Evolutionary conservation across 2,888 invertebrate genomes (phyloP).

Genomic region (Pecten maximus): DNA sequence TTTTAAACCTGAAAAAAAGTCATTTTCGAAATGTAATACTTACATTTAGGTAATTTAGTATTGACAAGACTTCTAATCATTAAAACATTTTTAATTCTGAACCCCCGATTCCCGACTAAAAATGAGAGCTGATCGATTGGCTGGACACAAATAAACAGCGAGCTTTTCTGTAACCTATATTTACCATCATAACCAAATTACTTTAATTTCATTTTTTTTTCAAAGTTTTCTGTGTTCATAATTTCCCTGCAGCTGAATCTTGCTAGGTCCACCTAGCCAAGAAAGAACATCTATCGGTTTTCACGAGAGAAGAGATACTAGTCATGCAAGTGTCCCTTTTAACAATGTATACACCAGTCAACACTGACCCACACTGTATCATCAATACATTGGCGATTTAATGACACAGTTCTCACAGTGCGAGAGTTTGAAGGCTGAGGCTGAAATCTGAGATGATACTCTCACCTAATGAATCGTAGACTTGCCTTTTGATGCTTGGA

Average conservation of each 20-base stretch:
- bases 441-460: conserved; percentile 36
- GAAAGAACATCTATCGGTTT: neutral
- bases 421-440: neutral
- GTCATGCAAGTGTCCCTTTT: neutral
- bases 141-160: neutral
- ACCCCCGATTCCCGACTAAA: neutral
- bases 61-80: neutral
- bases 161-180: neutral
- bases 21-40: neutral
- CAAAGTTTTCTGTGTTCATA: neutral
- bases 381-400: neutral
- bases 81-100: neutral
- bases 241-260: neutral
- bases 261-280: neutral
- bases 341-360: neutral
- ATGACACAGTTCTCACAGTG: neutral
- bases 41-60: neutral
- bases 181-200: neutral
- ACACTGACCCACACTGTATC: neutral
- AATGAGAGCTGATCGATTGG: neutral
- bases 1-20: neutral
- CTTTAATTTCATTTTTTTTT: neutral
- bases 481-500: conserved; percentile 57
- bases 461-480: conserved; percentile 42
- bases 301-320: neutral